phyloP scores from a whole-genome alignment of 2,113 vertebrate species.

The Alaudala cheleensis region DNA sequence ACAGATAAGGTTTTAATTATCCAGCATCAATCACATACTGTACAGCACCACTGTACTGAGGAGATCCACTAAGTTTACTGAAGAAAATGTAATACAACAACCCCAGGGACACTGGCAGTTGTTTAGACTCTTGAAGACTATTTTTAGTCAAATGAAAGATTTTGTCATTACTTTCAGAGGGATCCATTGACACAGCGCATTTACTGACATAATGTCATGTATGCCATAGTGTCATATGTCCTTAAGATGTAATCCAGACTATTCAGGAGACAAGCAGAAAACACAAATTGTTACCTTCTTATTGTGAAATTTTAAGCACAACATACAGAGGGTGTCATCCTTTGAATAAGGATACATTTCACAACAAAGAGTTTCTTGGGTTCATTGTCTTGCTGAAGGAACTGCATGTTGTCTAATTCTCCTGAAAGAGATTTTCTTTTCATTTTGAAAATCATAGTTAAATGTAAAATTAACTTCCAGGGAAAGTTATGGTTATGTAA shows the following conservation, averaged over 20 bases:
- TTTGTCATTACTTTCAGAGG: neutral
- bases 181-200: neutral
- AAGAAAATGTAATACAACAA: neutral
- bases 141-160: neutral
- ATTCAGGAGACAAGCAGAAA: neutral
- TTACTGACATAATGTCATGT: neutral
- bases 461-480: neutral
- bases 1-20: constrained; percentile 28
- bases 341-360: neutral
- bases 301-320: neutral
- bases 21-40: neutral
- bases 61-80: neutral
- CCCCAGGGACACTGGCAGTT: neutral
- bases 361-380: neutral
- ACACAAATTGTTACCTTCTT: neutral
- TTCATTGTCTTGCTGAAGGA: neutral
- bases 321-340: neutral
- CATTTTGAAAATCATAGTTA: neutral
- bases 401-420: neutral
- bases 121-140: neutral
- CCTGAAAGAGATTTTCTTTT: neutral
- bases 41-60: neutral
- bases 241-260: neutral
- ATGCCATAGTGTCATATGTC: neutral
- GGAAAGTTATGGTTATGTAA: neutral